Conservation (phyloP, 2,113 vertebrate genomes). For the Chitala chitala region DNA sequence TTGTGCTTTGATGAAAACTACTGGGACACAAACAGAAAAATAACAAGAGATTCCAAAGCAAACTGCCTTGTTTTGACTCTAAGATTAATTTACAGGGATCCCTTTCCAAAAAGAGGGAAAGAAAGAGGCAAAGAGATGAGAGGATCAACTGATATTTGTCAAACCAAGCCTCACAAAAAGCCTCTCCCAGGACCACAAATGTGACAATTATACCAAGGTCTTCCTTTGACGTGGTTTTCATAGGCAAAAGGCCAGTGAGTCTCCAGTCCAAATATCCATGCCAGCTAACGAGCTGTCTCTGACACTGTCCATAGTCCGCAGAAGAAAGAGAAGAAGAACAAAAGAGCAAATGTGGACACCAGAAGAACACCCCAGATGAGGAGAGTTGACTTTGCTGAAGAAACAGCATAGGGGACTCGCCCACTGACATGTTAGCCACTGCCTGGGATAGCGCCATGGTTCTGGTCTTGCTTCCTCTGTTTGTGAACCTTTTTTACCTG, state of each 20-base stretch:
- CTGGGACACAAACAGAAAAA: slow-evolving; percentile 67
- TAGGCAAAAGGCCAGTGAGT: slow-evolving; percentile 95
- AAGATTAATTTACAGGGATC: slow-evolving; percentile 87
- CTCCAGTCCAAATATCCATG: slow-evolving; percentile 91
- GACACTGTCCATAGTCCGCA: slow-evolving; percentile 76
- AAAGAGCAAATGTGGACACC: slow-evolving; percentile 48
- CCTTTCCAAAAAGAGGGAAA: slow-evolving; percentile 51
- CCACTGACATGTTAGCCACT: neutral
- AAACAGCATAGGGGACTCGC: slow-evolving; percentile 65
- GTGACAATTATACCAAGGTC: slow-evolving; percentile 98
- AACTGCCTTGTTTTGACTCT: slow-evolving; percentile 71
- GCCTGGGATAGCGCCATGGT: slow-evolving; percentile 57
- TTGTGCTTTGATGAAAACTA: slow-evolving; percentile 69
- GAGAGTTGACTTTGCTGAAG: slow-evolving; percentile 75
- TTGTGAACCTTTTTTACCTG: slow-evolving; percentile 54
- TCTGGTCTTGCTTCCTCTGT: slow-evolving; percentile 51
- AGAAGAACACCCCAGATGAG: slow-evolving; percentile 31
- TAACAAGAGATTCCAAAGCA: slow-evolving; percentile 65
- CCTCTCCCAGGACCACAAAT: slow-evolving; percentile 88
- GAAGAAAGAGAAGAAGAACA: slow-evolving; percentile 85
- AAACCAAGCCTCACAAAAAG: slow-evolving; percentile 77
- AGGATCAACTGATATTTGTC: slow-evolving; percentile 90
- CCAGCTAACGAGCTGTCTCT: slow-evolving; percentile 98
- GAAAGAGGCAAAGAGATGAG: slow-evolving; percentile 65
- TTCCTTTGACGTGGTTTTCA: slow-evolving; percentile 91